Base-by-base conservation (phyloP, 2,113 vertebrate species). In the Trematocara stigmaticum region DNA sequence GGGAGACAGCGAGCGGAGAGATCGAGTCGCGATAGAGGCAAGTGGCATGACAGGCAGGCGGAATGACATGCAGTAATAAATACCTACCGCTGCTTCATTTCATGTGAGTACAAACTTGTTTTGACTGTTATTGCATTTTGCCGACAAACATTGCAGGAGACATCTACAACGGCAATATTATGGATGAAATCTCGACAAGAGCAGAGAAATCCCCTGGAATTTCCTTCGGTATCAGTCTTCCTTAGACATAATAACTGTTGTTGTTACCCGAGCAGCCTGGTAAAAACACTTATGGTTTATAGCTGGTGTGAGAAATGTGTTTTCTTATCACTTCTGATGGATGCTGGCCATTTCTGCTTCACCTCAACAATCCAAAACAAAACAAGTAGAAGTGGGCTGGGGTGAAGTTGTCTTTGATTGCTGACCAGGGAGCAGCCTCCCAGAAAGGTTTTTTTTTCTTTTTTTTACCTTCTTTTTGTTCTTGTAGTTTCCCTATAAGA, bases 271-370 rank as follows among this genome's bases (percentile, higher is more conserved):
- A 87, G 91, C 88, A 92, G 86, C 64, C 87, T 76, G 52, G 84
- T 78, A 91, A 89, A 93, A 89, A 87, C 89, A 94, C 90, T 88
- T 76, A 82, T 78, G 79, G 57, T 90, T 95, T 90, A 86, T 84
- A 89, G 92, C 83, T 64, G 83, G 51, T 82, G 86, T 85, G 91
- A 92, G 78, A 92, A 91, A 94, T 93, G 83, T 83, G 85, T 88
- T 92, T 87, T 86, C 88, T 95, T 93, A 93, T 96, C 86, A 82
- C 81, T 47, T 51, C 84, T 91, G 90, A 95, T 90, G 88, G 92
- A 94, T 94, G 92, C 69, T 83, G 87, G 87, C 85, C 88, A 90
- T 90, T 91, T 90, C 78, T 81, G 82, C 90, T 81, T 82, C 85
- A 89, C 69, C 87, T 71, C 84, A 82, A 88, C 82, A 90, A 88